Conservation (phyloP, 2,797 vertebrate genomes). For the Echeneis naucrates region DNA sequence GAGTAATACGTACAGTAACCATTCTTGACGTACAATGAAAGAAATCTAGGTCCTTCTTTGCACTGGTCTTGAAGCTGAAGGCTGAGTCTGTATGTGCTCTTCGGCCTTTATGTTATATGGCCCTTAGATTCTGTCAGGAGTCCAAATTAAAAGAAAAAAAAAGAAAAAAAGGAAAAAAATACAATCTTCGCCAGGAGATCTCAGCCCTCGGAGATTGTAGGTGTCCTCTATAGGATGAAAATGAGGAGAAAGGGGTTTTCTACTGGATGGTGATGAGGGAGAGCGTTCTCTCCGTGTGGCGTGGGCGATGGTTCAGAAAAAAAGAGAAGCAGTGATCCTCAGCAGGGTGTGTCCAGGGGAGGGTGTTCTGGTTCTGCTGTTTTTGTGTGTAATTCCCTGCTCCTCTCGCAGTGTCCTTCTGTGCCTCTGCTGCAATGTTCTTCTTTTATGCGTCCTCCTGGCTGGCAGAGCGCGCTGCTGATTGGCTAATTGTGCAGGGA, state of each 20-base stretch:
- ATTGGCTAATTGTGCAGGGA: slow-evolving; percentile 91
- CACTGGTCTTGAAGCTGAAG: slow-evolving; percentile 80
- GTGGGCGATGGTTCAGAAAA: slow-evolving; percentile 86
- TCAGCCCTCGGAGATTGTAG: slow-evolving; percentile 84
- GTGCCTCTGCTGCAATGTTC: slow-evolving; percentile 91
- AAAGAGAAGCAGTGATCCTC: slow-evolving; percentile 87
- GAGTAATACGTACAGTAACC: slow-evolving; percentile 89
- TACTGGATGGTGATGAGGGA: slow-evolving; percentile 85
- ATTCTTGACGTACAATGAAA: slow-evolving; percentile 89
- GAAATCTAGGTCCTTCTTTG: slow-evolving; percentile 88
- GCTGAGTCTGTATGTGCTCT: slow-evolving; percentile 69
- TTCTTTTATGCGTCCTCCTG: slow-evolving; percentile 90
- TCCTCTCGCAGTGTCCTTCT: slow-evolving; percentile 88
- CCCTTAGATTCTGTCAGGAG: slow-evolving; percentile 64
- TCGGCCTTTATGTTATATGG: slow-evolving; percentile 70
- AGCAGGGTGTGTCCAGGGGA: slow-evolving; percentile 90
- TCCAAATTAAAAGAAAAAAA: slow-evolving; percentile 83
- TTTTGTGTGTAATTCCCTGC: slow-evolving; percentile 86
- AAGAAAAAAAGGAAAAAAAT: slow-evolving; percentile 83
- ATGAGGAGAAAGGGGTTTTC: slow-evolving; percentile 85
- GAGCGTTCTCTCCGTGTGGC: slow-evolving; percentile 86
- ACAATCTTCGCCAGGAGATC: slow-evolving; percentile 80
- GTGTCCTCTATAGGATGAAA: slow-evolving; percentile 87
- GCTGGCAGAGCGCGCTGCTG: slow-evolving; percentile 84
- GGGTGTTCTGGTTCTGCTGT: slow-evolving; percentile 85